phyloP scores from a whole-genome alignment of 30 jellyfish, hydroid and myxozoan species.

The Phacellophora camtschatica region DNA sequence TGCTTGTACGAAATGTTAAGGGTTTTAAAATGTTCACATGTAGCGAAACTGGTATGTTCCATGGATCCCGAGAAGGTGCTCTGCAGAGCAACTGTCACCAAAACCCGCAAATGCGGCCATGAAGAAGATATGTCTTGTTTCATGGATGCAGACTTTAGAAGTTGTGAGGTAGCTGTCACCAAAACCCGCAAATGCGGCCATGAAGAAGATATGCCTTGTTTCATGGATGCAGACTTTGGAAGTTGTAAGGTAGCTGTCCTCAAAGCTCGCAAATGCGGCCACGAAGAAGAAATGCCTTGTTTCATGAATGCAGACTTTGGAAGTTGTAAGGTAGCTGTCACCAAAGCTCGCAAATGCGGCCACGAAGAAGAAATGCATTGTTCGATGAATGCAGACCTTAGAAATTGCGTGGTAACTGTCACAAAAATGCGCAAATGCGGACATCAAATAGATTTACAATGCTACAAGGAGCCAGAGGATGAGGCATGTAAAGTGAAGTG shows the following conservation, averaged over 20 bases:
- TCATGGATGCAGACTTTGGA: no score
- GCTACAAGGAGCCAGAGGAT: background rate
- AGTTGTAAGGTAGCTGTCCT: no score
- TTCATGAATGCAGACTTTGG: background rate
- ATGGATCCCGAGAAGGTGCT: background rate
- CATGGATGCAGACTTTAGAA: background rate
- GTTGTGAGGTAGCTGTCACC: background rate
- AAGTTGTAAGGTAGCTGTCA: background rate
- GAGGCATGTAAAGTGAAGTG: background rate
- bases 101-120: conserved; percentile 4
- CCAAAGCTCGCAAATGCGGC: background rate
- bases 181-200: background rate
- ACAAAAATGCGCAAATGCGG: background rate
- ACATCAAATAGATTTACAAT: background rate
- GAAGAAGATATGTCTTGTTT: background rate
- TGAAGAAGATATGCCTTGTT: no score
- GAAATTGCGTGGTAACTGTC: background rate
- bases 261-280: no score
- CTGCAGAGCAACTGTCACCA: background rate
- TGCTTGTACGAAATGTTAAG: background rate
- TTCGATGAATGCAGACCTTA: background rate
- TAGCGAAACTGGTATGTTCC: background rate
- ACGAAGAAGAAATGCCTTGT: conserved; percentile 21
- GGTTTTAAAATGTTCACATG: background rate
- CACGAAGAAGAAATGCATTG: background rate